Conservation (phyloP, 53 echinoderm and acorn worm species). For the Patiria pectinifera region DNA sequence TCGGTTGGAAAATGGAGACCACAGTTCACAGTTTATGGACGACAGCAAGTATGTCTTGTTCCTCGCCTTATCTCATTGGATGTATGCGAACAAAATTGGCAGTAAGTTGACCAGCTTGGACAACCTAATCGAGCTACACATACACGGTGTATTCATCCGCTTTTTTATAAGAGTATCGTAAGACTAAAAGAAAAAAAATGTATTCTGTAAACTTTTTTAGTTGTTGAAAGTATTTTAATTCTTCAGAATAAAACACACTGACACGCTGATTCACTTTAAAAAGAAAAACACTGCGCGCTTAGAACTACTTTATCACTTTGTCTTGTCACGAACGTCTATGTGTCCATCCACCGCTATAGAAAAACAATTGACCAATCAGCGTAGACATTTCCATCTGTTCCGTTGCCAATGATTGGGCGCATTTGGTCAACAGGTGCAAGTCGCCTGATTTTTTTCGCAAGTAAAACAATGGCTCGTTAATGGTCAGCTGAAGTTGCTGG, state of each 20-base stretch:
- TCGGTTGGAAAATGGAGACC: not conserved
- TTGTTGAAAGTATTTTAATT: not conserved
- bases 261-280: not conserved
- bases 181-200: not conserved
- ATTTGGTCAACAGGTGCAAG: not conserved
- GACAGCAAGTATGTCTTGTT: not conserved
- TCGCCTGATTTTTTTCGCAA: not conserved
- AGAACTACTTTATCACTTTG: not conserved
- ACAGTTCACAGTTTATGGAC: not conserved
- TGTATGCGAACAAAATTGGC: not conserved
- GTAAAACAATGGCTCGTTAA: not conserved
- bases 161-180: not conserved
- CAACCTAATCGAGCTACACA: not conserved
- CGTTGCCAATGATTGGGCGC: not conserved
- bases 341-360: constrained; percentile 1
- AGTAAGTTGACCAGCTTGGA: not conserved
- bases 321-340: not conserved
- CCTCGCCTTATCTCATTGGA: not conserved
- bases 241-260: not conserved
- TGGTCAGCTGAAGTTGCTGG: not conserved
- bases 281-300: not conserved
- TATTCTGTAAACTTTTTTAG: not conserved
- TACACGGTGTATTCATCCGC: not conserved
- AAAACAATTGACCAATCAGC: constrained; percentile 54
- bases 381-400: not conserved